Conservation (phyloP, 2,113 vertebrate species). For the Jaculus jaculus region DNA sequence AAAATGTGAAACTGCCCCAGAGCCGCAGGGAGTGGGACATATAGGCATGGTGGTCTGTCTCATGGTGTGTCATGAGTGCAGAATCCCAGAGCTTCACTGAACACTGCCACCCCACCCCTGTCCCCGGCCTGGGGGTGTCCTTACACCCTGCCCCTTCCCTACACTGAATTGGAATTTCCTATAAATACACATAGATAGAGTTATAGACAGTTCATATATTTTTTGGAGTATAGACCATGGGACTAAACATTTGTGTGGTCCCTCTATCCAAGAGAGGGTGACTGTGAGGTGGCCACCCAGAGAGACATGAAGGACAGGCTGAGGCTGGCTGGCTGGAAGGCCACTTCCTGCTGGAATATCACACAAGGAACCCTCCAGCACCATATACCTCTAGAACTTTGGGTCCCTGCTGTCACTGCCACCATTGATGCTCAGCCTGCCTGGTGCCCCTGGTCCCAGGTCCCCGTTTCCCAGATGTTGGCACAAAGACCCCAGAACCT, state of each 20-base stretch:
- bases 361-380: slow-evolving; percentile 49
- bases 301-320: slow-evolving; percentile 64
- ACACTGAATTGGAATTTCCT: slow-evolving; percentile 42
- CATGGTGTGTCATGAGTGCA: slow-evolving; percentile 29
- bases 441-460: background rate
- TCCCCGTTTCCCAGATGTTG: background rate
- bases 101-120: slow-evolving; percentile 25
- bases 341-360: slow-evolving; percentile 20
- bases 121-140: slow-evolving; percentile 41
- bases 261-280: slow-evolving; percentile 74
- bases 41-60: background rate
- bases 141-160: background rate
- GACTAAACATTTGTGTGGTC: slow-evolving; percentile 85
- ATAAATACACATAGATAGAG: slow-evolving; percentile 72
- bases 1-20: slow-evolving; percentile 32
- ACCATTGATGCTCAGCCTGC: background rate
- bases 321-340: slow-evolving; percentile 11
- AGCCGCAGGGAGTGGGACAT: slow-evolving; percentile 17
- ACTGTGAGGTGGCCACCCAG: slow-evolving; percentile 74
- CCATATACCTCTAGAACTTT: slow-evolving; percentile 76
- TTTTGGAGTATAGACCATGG: slow-evolving; percentile 84
- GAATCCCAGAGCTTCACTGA: background rate
- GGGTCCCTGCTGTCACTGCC: background rate
- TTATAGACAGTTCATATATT: slow-evolving; percentile 80
- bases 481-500: background rate